Conservation (phyloP, 2,113 vertebrate genomes). For the Gobius niger region DNA sequence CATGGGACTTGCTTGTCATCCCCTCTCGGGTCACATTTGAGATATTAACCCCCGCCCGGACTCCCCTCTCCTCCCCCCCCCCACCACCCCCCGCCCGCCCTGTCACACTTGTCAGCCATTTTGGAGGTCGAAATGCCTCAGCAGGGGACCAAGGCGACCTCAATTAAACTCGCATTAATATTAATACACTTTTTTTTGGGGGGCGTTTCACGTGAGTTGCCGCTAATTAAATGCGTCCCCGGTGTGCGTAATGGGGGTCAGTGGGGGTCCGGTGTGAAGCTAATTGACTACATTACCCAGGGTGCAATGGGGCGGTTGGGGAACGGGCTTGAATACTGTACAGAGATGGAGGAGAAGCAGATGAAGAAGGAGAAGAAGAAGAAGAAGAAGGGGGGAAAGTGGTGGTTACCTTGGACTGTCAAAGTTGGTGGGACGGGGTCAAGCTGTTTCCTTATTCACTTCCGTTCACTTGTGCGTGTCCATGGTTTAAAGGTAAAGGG, state of each 20-base stretch:
- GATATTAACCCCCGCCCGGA: constrained; percentile 45
- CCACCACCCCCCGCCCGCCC: constrained; percentile 22
- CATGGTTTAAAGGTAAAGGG: neutral
- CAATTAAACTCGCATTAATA: constrained; percentile 79
- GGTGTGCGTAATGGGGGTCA: constrained; percentile 73
- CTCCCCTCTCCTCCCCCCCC: constrained; percentile 32
- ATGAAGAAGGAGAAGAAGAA: neutral
- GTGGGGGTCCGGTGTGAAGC: constrained; percentile 56
- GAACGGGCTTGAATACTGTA: constrained; percentile 39
- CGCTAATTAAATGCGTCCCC: constrained; percentile 74
- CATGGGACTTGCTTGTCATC: constrained; percentile 71
- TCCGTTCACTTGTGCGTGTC: neutral
- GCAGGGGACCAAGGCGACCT: constrained; percentile 68
- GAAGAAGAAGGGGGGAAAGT: neutral
- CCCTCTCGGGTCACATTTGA: constrained; percentile 63
- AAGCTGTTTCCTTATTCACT: constrained; percentile 8
- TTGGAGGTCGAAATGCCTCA: constrained; percentile 72
- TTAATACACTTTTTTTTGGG: constrained; percentile 73
- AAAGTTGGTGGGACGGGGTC: constrained; percentile 11
- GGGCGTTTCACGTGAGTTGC: constrained; percentile 73
- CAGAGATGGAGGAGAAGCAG: neutral
- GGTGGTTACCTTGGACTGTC: constrained; percentile 2
- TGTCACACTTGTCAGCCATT: constrained; percentile 68
- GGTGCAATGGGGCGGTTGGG: constrained; percentile 25
- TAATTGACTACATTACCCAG: constrained; percentile 59